Evolutionary conservation across 2,113 vertebrate genomes (phyloP), one percentile per base, ranked within the genome.

Genomic region (Nycticryphes semicollaris): DNA sequence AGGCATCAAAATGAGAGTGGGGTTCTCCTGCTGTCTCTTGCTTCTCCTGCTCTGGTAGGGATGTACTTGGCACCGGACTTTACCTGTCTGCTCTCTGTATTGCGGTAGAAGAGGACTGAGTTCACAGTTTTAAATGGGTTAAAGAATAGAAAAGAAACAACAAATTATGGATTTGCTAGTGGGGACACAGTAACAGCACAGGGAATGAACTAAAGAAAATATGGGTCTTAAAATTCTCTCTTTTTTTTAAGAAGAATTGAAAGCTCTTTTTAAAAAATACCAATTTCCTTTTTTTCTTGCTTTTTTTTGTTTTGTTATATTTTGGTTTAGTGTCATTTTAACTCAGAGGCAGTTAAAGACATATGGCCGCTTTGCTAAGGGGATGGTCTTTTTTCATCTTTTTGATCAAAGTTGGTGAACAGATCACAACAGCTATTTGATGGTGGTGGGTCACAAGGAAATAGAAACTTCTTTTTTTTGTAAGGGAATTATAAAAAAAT

Each of bases 261-360:
- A 74, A 88, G 13, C 1, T 47, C 12, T 83, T 90, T 87, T 2
- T 1, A 48, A 64, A 78, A 90, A 70, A 56, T n/a, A 64, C 8
- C 0, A 0, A 37, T 4, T 53, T 89, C 5, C 5, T 17, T 43
- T 43, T 30, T 21, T 20, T 47, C 17, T 45, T 45, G 45, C 15
- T 45, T 15, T 20, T 20, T 9, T 56, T 87, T 5, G 4, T 19
- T 60, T 64, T 6, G 13, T 43, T 31, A 19, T 72, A 48, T 47
- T 57, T 81, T 39, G 41, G 57, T 16, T 18, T 78, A 16, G 3
- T 69, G 18, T 35, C 59, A 31, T 47, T 88, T 87, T 82, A 66
- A 87, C 25, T 53, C n/a, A 83, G 23, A 85, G 4, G 18, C 39
- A 57, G 31, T 45, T 74, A 69, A 83, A 84, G 45, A 59, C 45